Base-by-base conservation (phyloP, 2,888 invertebrate species). In the Formica aserva region DNA sequence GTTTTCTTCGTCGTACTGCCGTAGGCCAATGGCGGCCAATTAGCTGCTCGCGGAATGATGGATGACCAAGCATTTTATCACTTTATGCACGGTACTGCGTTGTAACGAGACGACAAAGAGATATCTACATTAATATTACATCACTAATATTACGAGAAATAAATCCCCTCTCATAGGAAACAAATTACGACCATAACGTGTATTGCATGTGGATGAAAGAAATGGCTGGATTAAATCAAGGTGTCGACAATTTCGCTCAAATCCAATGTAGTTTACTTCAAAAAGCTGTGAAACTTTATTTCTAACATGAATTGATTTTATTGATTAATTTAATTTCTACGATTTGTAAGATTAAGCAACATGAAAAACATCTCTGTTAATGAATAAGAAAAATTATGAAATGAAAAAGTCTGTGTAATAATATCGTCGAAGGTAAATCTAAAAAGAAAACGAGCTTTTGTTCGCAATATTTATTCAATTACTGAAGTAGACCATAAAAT, bases 21-120 rank as follows among this genome's bases (percentile, higher is more conserved):
- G 77, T 41, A 29, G 55, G 38, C 77, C 38, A 38, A 76, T 65
- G 65, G 75, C n/a, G 69, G 77, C 77, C 77, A 77, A 77, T 77
- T 77, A 77, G 69, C 38, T 29, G 77, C 77, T 69, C 55, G 77
- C 69, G 55, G 67, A 67, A 77, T 77, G 77, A 77, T 67, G 69
- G 55, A 77, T 67, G 55, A 55, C 55, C 67, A 1, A 41, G 55
- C 55, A 26, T 38, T 69, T 77, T 77, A 77, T 77, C 77, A 65
- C 55, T 69, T 67, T 55, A 77, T 66, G 38, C 77, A 38, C 38
- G 55, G 22, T 55, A 22, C 29, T 55, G 38, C 55, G 26, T 77
- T 29, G 55, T 41, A 35, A 67, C 48, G n/a, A 52, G 48, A 63
- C 48, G 66, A 52, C 32, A 66, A 77, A 55, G 76, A 41, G 52